Evolutionary conservation across 2,888 invertebrate genomes (phyloP).

Genomic region (Cerceris rybyensis): DNA sequence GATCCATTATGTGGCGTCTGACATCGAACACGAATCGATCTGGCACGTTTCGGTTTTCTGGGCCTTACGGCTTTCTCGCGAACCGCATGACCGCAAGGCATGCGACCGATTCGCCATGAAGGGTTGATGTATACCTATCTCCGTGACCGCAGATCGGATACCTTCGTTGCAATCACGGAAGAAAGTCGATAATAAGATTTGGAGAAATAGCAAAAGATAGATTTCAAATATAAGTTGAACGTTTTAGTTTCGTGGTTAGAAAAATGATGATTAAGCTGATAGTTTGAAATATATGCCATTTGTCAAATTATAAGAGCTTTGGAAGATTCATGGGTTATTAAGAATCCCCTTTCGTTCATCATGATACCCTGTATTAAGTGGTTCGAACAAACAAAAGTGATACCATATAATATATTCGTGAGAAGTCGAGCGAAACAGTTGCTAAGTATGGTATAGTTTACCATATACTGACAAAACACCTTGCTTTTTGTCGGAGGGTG

Average conservation of each 20-base stretch:
- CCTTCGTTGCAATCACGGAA: conserved; percentile 47
- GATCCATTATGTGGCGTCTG: conserved; percentile 73
- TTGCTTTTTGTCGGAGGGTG: conserved; percentile 49
- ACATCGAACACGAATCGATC: conserved; percentile 62
- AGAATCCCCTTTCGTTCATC: conserved; percentile 29
- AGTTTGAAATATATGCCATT: neutral
- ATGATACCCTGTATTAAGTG: conserved; percentile 57
- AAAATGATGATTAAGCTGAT: neutral
- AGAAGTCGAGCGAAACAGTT: conserved; percentile 33
- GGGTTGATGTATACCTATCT: conserved; percentile 52
- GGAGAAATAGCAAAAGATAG: conserved; percentile 45
- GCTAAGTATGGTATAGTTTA: conserved; percentile 66
- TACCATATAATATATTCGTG: conserved; percentile 60
- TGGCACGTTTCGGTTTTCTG: conserved; percentile 56
- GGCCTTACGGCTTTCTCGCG: conserved; percentile 51
- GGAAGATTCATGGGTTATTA: conserved; percentile 43
- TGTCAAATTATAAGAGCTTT: conserved; percentile 21
- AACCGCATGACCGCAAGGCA: conserved; percentile 68
- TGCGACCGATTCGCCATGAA: conserved; percentile 58
- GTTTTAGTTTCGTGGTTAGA: neutral
- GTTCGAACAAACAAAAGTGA: conserved; percentile 49
- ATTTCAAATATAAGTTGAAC: conserved; percentile 27
- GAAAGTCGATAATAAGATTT: conserved; percentile 44
- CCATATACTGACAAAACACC: conserved; percentile 55
- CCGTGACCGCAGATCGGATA: conserved; percentile 61